Percentiles rank a stretch among this genome's conserved stretches.
These are phyloP conservation scores for Drosophila virilis DNA, from an alignment of 1,140 invertebrate species.

Conservation along the genomic window DNA sequence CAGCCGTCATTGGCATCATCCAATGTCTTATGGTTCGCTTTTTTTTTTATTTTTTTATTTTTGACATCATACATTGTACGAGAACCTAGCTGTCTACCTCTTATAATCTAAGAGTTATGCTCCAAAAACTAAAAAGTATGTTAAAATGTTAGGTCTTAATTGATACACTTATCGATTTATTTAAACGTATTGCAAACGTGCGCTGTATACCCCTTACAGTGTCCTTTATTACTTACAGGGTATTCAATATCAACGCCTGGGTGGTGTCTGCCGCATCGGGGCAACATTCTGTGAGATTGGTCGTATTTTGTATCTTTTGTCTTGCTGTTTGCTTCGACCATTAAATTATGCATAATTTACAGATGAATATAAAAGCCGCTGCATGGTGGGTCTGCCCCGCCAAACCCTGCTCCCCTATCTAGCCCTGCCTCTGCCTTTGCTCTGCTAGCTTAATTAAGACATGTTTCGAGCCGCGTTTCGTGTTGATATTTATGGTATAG, in stretches of 20 bases:
- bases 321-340: conserved; percentile 38
- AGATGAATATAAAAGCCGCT: conserved; percentile 61
- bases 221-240: neutral
- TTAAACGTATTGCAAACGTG: too few relatives aligned
- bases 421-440: conserved; percentile 14
- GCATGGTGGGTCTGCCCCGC: conserved; percentile 52
- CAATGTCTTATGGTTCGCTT: too few relatives aligned
- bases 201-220: neutral
- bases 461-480: conserved; percentile 62
- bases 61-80: too few relatives aligned
- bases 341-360: conserved; percentile 81
- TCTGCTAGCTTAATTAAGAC: conserved; percentile 67
- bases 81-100: too few relatives aligned
- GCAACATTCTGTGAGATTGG: conserved; percentile 23
- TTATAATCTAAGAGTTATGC: too few relatives aligned
- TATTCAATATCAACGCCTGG: conserved; percentile 41
- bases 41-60: too few relatives aligned
- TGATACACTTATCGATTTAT: too few relatives aligned
- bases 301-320: conserved; percentile 29
- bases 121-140: too few relatives aligned
- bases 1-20: too few relatives aligned
- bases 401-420: too few relatives aligned
- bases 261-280: conserved; percentile 49
- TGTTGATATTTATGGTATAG: conserved; percentile 78
- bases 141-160: too few relatives aligned